Evolutionary conservation across 2,797 vertebrate species (phyloP).

Genomic region (Cryptoblepharus egeriae): DNA sequence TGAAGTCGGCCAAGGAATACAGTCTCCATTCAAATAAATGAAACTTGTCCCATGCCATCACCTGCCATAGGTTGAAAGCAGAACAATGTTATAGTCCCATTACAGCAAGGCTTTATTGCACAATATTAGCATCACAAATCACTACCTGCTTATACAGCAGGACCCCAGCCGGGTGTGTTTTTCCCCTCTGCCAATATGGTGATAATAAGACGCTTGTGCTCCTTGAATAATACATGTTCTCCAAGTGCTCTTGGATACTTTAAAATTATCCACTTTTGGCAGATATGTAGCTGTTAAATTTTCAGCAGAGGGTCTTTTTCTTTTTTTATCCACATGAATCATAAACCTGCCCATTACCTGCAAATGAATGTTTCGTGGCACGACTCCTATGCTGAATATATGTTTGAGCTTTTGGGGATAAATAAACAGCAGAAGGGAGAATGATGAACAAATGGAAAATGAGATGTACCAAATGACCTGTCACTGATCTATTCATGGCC

Average conservation of each 20-base stretch:
- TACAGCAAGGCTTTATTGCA: slow-evolving; percentile 55
- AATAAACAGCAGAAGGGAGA: rapidly evolving
- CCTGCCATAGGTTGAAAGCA: slow-evolving; percentile 37
- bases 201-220: slow-evolving; percentile 5
- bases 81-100: slow-evolving; percentile 56
- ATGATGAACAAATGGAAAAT: background rate
- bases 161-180: background rate
- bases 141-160: slow-evolving; percentile 22
- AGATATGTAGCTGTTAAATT: slow-evolving; percentile 45
- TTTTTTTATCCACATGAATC: background rate
- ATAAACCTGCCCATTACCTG: background rate
- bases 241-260: slow-evolving; percentile 2
- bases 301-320: background rate
- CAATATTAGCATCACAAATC: slow-evolving; percentile 32
- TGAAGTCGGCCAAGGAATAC: slow-evolving; percentile 51
- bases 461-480: slow-evolving; percentile 2
- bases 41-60: slow-evolving; percentile 21
- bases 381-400: background rate
- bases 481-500: background rate
- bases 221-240: slow-evolving; percentile 54
- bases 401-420: slow-evolving; percentile 12
- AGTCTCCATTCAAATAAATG: background rate
- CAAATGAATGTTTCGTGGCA: background rate
- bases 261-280: slow-evolving; percentile 17
- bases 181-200: background rate